Conservation (phyloP, 1,140 invertebrate genomes). For the Brachionus plicatilis region DNA sequence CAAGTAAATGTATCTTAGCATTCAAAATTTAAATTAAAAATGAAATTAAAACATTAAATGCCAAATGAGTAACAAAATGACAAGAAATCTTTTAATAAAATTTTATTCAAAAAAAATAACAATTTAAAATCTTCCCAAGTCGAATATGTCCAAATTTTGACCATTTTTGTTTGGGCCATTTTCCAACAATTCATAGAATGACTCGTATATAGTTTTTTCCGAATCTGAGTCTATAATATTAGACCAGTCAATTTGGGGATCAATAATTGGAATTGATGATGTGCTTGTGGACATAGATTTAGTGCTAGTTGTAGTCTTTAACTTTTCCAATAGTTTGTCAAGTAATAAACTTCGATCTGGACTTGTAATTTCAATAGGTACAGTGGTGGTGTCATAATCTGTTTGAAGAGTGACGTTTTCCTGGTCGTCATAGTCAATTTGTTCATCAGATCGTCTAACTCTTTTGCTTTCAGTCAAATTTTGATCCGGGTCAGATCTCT, state of each 20-base stretch:
- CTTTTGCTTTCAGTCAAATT: neutral
- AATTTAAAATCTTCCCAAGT: neutral
- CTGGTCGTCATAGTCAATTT: neutral
- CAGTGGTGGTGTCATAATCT: neutral
- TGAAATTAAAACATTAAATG: no score
- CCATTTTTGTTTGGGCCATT: neutral
- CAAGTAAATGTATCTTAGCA: no score
- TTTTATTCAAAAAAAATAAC: neutral
- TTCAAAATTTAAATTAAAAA: no score
- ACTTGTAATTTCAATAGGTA: neutral
- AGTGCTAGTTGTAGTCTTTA: neutral
- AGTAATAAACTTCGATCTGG: neutral
- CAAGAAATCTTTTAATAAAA: neutral
- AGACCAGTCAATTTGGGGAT: neutral
- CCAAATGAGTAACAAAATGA: no score
- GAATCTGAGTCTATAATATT: conserved; percentile 23
- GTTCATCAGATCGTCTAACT: neutral
- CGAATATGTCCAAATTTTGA: neutral
- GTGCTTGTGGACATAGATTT: neutral
- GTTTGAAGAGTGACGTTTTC: neutral
- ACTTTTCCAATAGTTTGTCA: neutral
- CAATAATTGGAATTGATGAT: neutral
- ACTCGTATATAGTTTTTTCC: conserved; percentile 37
- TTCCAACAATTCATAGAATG: conserved; percentile 36
- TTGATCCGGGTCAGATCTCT: neutral